Percentiles rank a stretch among this genome's conserved stretches.
Evolutionary conservation across 2,888 invertebrate genomes (phyloP).

Genomic region (Caenorhabditis panamensis): DNA sequence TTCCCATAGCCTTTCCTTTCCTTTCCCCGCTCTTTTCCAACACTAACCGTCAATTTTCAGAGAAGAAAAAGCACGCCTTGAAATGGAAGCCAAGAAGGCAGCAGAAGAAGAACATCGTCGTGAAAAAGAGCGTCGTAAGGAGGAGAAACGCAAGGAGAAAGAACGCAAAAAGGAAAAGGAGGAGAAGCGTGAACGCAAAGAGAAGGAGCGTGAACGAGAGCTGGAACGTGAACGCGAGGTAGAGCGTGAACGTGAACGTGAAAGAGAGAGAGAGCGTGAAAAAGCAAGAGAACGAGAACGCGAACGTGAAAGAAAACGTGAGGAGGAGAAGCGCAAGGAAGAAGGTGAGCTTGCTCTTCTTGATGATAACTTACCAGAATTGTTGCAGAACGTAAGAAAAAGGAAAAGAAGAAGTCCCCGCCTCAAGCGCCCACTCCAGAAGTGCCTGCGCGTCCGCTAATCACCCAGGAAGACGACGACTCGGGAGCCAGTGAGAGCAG

Average conservation of each 20-base stretch:
- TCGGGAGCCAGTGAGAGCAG: constrained; percentile 21
- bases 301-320: constrained; percentile 44
- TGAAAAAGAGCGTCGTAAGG: constrained; percentile 33
- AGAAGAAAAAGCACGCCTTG: constrained; percentile 29
- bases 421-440: background rate
- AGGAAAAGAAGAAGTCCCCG: constrained; percentile 25
- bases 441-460: constrained; percentile 10
- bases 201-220: constrained; percentile 50
- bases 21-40: background rate
- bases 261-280: constrained; percentile 22
- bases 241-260: constrained; percentile 33
- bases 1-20: background rate
- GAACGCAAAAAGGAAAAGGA: constrained; percentile 45
- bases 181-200: constrained; percentile 43
- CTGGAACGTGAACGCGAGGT: constrained; percentile 41
- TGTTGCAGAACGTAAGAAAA: constrained; percentile 30
- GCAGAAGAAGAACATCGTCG: constrained; percentile 29
- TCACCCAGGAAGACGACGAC: constrained; percentile 37
- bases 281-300: constrained; percentile 53
- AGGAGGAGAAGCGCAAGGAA: constrained; percentile 38
- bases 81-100: constrained; percentile 16
- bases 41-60: constrained; percentile 21
- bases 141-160: constrained; percentile 44
- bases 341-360: constrained; percentile 22
- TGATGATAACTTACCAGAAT: background rate